Base-by-base conservation (phyloP, 1,140 invertebrate species). In the Neodiprion virginianus region DNA sequence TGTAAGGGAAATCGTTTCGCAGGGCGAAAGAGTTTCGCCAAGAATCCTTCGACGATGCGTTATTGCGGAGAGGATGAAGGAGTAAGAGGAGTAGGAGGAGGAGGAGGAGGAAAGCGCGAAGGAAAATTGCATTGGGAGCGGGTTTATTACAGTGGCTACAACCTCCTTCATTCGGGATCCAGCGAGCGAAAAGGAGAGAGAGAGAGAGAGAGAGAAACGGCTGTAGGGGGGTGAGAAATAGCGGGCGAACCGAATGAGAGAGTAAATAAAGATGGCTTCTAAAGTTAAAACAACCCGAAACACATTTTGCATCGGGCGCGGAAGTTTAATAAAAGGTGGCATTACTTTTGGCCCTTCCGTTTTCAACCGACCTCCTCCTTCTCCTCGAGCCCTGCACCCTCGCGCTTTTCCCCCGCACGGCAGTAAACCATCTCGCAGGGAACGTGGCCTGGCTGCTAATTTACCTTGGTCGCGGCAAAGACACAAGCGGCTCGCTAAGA, bases 251-350 rank as follows among this genome's bases (percentile, higher is more conserved):
- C n/a, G n/a, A 61, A 17, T 12, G 53, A 61, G 47, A 74, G 48
- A 76, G 74, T 78, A 72, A 76, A 79, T 78, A 76, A 74, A 76
- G 73, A 78, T 72, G 23, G 49, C 23, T 12, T 71, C 12, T 11
- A 50, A 69, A 67, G 61, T 68, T 69, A 68, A 76, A 75, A 73
- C 75, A 74, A 53, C 48, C 23, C 73, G 66, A 73, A 74, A 76
- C 75, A 79, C 73, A 79, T 76, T 79, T 76, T 76, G 74, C 77
- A 78, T 78, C 77, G 71, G 71, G 23, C 69, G 74, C 61, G 17
- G 12, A 69, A 69, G 8, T 76, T 78, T 78, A 79, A 79, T 79
- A 79, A 79, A 78, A 73, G 72, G 77, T n/a, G 71, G 73, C 67
- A 47, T 23, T 12, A 69, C 67, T 47, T 69, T 69, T 21, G 67